Conservation (phyloP, 2,113 vertebrate genomes). For the Lota lota region DNA sequence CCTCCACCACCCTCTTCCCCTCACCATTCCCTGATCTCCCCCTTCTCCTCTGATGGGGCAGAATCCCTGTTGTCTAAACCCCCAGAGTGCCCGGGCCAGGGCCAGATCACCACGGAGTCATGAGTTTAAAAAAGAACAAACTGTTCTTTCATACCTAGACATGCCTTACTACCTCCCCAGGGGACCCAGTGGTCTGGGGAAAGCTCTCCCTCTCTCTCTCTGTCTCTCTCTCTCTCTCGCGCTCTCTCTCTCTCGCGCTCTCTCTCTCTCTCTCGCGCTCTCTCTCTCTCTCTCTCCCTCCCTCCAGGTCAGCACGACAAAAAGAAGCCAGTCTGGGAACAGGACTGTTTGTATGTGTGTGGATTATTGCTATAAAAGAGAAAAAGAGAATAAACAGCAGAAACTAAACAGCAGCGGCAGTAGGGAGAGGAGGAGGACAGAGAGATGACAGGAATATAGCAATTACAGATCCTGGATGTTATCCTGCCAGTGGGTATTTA, state of each 20-base stretch:
- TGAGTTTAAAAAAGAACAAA: slow-evolving; percentile 57
- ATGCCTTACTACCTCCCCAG: slow-evolving; percentile 32
- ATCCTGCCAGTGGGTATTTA: too few species aligned
- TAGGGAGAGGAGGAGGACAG: too few species aligned
- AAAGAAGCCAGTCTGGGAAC: too few species aligned
- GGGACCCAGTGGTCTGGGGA: slow-evolving; percentile 33
- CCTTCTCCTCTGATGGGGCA: slow-evolving; percentile 8
- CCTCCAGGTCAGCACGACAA: neutral
- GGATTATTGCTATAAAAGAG: too few species aligned
- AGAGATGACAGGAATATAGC: too few species aligned
- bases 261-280: neutral
- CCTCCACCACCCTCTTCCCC: slow-evolving; percentile 2
- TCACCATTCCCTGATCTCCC: neutral
- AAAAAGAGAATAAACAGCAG: too few species aligned
- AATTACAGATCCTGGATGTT: too few species aligned
- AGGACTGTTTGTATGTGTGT: too few species aligned
- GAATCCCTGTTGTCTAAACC: slow-evolving; percentile 26
- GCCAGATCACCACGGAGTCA: slow-evolving; percentile 39
- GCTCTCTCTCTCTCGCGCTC: slow-evolving; percentile 7
- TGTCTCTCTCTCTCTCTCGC: slow-evolving; percentile 16
- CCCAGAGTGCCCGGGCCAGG: slow-evolving; percentile 20
- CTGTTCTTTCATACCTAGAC: slow-evolving; percentile 42
- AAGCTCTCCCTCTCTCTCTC: slow-evolving; percentile 16
- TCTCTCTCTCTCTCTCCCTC: neutral
- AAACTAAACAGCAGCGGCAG: too few species aligned